Evolutionary conservation across 2,888 invertebrate species (phyloP).

Genomic region (Mimumesa dahlbomi): DNA sequence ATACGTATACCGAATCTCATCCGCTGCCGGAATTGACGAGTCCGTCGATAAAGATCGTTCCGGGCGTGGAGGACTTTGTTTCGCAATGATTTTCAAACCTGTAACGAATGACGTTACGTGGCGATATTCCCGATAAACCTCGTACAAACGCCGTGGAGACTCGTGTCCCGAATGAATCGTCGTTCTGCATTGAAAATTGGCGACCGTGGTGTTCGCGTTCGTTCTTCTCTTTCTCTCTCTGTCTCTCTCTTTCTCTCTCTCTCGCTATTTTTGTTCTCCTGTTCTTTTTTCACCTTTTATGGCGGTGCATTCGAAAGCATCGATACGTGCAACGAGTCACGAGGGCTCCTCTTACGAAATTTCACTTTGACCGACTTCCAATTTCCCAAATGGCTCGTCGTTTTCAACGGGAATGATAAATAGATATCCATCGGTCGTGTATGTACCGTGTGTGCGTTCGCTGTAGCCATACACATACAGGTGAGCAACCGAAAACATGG

Average conservation of each 20-base stretch:
- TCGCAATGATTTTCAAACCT: not conserved
- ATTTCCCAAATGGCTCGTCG: slow-evolving; percentile 24
- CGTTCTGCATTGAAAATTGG: slow-evolving; percentile 64
- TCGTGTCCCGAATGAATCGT: slow-evolving; percentile 22
- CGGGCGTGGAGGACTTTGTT: no score
- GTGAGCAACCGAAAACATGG: no score
- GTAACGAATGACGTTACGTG: not conserved
- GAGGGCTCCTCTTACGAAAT: slow-evolving; percentile 21
- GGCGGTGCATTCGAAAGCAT: slow-evolving; percentile 6
- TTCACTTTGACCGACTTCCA: slow-evolving; percentile 26
- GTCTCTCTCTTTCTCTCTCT: no score
- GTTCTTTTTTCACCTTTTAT: slow-evolving; percentile 10
- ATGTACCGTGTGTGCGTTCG: no score
- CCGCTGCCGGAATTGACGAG: no score
- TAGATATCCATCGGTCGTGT: no score
- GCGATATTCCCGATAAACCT: slow-evolving; percentile 12
- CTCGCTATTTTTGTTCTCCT: no score
- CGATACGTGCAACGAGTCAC: slow-evolving; percentile 2
- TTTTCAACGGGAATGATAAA: slow-evolving; percentile 1
- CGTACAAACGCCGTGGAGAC: not conserved
- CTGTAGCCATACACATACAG: no score
- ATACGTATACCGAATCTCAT: no score
- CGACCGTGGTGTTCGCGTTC: slow-evolving; percentile 35
- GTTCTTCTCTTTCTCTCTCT: slow-evolving; percentile 1
- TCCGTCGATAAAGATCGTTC: no score